Percentiles rank a stretch among this genome's conserved stretches.
Conservation (phyloP, 2,888 invertebrate genomes). For the Aphrophora alni region DNA sequence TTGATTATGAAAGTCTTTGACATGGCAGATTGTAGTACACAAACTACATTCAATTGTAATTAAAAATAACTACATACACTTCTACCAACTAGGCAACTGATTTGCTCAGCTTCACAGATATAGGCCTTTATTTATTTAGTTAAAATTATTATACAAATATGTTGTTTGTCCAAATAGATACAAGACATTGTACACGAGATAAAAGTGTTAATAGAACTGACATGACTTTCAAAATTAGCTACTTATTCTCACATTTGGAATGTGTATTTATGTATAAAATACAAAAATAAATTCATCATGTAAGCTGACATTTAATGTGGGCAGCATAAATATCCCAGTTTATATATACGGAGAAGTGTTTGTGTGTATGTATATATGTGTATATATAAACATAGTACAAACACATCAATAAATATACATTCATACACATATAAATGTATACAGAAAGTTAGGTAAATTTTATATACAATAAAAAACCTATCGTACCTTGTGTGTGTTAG, state of each 20-base stretch:
- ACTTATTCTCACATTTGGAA: conserved; percentile 33
- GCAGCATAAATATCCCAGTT: conserved; percentile 12
- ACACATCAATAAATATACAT: not conserved
- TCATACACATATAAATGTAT: conserved; percentile 23
- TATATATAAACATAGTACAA: no score
- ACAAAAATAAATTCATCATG: conserved; percentile 43
- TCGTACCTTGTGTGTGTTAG: no score
- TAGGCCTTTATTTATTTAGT: conserved; percentile 28
- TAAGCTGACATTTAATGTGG: conserved; percentile 41
- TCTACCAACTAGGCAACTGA: conserved; percentile 36
- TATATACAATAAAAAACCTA: no score
- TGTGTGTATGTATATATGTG: conserved; percentile 2
- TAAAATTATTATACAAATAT: not conserved
- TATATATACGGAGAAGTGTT: not conserved
- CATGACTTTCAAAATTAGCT: not conserved
- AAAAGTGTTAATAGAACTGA: conserved; percentile 10
- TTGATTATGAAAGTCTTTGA: conserved; percentile 36
- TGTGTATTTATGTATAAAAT: conserved; percentile 38
- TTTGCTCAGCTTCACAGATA: conserved; percentile 13
- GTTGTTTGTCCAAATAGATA: conserved; percentile 27
- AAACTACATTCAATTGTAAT: not conserved
- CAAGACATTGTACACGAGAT: conserved; percentile 29
- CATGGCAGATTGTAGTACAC: not conserved
- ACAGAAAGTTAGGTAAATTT: no score
- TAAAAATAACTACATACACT: not conserved